Percentiles rank a stretch among this genome's conserved stretches.
Conservation (phyloP, 2,888 invertebrate genomes). For the Idaea straminata region DNA sequence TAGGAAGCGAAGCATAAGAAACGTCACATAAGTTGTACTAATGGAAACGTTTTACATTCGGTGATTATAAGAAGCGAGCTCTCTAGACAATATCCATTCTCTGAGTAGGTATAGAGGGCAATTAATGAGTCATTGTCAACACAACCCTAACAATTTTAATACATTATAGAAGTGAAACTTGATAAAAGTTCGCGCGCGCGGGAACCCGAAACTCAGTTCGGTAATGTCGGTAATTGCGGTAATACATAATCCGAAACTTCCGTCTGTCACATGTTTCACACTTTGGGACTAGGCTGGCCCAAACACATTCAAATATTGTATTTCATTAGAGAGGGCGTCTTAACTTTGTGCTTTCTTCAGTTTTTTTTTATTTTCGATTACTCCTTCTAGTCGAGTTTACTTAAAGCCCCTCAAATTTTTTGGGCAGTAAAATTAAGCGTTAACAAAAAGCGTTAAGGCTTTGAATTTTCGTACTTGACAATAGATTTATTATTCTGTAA, state of each 20-base stretch:
- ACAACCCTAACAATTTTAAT: background rate
- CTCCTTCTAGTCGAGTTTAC: too few species aligned
- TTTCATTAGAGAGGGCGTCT: background rate
- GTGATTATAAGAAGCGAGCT: too few species aligned
- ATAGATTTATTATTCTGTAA: too few species aligned
- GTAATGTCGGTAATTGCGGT: slow-evolving; percentile 7
- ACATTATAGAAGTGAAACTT: slow-evolving; percentile 1
- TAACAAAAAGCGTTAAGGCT: too few species aligned
- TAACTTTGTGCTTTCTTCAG: slow-evolving; percentile 1
- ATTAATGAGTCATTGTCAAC: background rate
- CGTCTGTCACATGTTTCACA: slow-evolving; percentile 29
- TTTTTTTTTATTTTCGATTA: too few species aligned
- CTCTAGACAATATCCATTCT: too few species aligned
- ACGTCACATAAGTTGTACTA: too few species aligned
- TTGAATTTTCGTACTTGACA: too few species aligned
- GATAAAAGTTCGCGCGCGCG: background rate
- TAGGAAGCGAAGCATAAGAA: too few species aligned
- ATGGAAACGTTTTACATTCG: too few species aligned
- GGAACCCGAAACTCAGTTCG: slow-evolving; percentile 11
- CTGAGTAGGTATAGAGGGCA: background rate
- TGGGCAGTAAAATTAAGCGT: too few species aligned
- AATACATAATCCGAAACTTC: slow-evolving; percentile 29
- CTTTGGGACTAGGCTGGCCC: slow-evolving; percentile 13
- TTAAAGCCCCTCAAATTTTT: too few species aligned
- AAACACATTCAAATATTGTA: background rate